Evolutionary conservation across 2,797 vertebrate species (phyloP).

Genomic region (Tragelaphus eurycerus): DNA sequence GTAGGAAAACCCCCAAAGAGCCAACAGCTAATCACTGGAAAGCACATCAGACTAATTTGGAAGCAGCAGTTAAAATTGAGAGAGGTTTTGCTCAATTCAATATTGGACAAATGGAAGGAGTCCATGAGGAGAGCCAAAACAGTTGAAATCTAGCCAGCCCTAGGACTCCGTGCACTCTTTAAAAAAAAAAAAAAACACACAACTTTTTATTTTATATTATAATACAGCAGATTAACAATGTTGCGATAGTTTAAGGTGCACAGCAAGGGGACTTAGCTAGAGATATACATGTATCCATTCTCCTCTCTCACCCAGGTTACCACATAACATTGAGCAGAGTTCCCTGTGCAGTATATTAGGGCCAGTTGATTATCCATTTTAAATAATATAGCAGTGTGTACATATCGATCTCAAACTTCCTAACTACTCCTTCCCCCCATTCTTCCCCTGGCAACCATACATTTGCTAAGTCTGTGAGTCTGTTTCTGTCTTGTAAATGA

Average conservation of each 20-base stretch:
- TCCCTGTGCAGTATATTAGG: not conserved
- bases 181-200: not conserved
- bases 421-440: not conserved
- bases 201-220: not conserved
- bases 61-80: not conserved
- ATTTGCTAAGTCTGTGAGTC: not conserved
- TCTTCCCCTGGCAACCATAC: not conserved
- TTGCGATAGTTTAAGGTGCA: not conserved
- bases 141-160: not conserved
- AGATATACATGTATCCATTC: not conserved
- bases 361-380: not conserved
- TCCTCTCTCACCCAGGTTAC: not conserved
- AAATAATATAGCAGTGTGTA: not conserved
- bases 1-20: not conserved
- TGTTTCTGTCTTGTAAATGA: not conserved
- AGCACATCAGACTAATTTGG: not conserved
- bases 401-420: not conserved
- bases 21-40: not conserved
- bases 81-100: not conserved
- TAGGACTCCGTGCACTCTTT: not conserved
- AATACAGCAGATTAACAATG: not conserved
- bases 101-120: not conserved
- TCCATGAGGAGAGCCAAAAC: not conserved
- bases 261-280: not conserved
- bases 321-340: not conserved